Conservation (phyloP, 2,113 vertebrate species). For the Cygnus buccinator region DNA sequence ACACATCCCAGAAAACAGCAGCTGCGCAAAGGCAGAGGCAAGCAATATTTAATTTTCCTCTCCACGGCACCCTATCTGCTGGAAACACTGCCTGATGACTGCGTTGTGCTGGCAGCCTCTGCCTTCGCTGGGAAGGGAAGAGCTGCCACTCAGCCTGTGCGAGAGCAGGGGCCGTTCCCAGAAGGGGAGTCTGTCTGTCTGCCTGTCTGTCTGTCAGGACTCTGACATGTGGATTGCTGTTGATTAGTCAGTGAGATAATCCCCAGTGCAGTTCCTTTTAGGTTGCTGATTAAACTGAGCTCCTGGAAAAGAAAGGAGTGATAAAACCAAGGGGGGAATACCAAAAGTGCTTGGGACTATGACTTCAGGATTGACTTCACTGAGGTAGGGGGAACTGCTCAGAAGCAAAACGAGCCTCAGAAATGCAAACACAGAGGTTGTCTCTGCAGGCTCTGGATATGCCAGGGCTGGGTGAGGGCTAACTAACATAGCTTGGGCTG, state of each 20-base stretch:
- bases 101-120: slow-evolving; percentile 1
- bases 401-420: not conserved
- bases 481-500: not conserved
- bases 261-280: slow-evolving; percentile 38
- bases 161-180: slow-evolving; percentile 13
- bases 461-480: not conserved
- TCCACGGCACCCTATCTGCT: not conserved
- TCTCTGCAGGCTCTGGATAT: not conserved
- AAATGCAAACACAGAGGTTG: not conserved
- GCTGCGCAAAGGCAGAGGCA: slow-evolving; percentile 52
- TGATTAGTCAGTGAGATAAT: slow-evolving; percentile 65
- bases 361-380: not conserved
- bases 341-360: not conserved
- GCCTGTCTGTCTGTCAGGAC: not conserved
- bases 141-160: not conserved
- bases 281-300: slow-evolving; percentile 15
- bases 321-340: not conserved
- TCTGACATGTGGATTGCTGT: not conserved
- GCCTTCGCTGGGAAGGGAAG: slow-evolving; percentile 14
- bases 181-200: slow-evolving; percentile 4
- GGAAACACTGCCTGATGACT: not conserved
- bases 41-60: slow-evolving; percentile 50
- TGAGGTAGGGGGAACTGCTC: not conserved
- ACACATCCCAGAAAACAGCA: slow-evolving; percentile 63
- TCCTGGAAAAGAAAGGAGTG: not conserved